Percentiles rank a stretch among this genome's conserved stretches.
These are phyloP conservation scores for Pedionomus torquatus DNA, from an alignment of 2,113 vertebrate genomes.

Conservation along the genomic window DNA sequence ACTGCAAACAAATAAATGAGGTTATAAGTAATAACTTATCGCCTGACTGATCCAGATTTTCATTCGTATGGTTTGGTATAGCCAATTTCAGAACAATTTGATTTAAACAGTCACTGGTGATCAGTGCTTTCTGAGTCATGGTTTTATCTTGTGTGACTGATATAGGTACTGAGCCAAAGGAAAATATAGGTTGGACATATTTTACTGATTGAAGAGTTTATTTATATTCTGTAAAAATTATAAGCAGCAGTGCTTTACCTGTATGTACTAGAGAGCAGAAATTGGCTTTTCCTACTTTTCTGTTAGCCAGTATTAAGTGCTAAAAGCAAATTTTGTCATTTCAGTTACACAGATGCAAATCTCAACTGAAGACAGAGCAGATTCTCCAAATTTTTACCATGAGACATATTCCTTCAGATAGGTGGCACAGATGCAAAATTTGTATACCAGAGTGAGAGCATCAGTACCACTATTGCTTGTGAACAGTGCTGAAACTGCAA, in stretches of 20 bases:
- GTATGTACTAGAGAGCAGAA: neutral
- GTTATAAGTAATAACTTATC: constrained; percentile 11
- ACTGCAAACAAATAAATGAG: constrained; percentile 22
- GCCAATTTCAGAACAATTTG: constrained; percentile 12
- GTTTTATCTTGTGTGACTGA: neutral
- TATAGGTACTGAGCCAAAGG: neutral
- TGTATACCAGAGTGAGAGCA: neutral
- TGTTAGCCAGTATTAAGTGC: neutral
- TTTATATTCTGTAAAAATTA: neutral
- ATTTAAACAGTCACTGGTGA: neutral
- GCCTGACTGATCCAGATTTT: neutral
- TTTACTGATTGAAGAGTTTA: neutral
- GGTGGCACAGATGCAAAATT: neutral
- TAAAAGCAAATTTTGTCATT: neutral
- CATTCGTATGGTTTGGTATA: neutral
- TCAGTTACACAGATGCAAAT: neutral
- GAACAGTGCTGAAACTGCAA: neutral
- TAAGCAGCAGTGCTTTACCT: neutral
- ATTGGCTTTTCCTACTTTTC: neutral
- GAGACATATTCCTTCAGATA: neutral
- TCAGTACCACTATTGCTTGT: neutral
- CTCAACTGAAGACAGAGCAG: neutral
- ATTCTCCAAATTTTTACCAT: neutral
- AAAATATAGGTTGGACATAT: neutral
- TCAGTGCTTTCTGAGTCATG: neutral